Conservation (phyloP, 2,888 invertebrate species). For the Parnassius orleans region DNA sequence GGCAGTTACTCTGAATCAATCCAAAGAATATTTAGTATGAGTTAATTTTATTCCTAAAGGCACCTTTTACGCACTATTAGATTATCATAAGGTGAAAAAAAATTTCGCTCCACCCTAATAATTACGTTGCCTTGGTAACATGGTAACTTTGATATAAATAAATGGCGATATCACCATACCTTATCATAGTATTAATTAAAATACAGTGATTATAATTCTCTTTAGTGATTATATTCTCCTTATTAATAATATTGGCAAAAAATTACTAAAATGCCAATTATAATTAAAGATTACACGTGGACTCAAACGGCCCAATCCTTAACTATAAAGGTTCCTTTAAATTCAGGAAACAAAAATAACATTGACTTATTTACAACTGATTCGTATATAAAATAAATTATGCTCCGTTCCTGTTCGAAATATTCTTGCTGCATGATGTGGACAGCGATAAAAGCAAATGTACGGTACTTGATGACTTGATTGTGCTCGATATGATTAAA, state of each 20-base stretch:
- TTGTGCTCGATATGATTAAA: constrained; percentile 86
- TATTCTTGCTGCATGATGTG: constrained; percentile 83
- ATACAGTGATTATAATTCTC: too few relatives aligned
- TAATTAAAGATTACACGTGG: constrained; percentile 89
- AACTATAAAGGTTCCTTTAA: constrained; percentile 84
- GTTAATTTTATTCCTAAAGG: too few relatives aligned
- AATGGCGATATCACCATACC: too few relatives aligned
- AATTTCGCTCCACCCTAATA: too few relatives aligned
- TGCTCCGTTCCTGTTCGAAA: constrained; percentile 88
- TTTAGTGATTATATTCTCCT: too few relatives aligned
- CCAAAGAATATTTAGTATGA: too few relatives aligned
- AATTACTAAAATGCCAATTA: constrained; percentile 82
- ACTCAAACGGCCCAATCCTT: constrained; percentile 83
- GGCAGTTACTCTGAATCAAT: too few relatives aligned
- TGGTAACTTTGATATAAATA: neutral
- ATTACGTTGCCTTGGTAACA: constrained; percentile 12
- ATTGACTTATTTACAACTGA: constrained; percentile 86
- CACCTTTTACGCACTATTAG: too few relatives aligned
- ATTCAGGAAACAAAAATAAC: constrained; percentile 82
- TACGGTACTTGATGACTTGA: constrained; percentile 81
- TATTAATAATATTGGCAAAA: too few relatives aligned
- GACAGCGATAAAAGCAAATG: constrained; percentile 83
- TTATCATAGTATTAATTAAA: too few relatives aligned
- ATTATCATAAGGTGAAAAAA: too few relatives aligned
- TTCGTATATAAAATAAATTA: constrained; percentile 86